These are phyloP conservation scores for Trichoplusia ni DNA, from an alignment of 1,140 invertebrate species.

Conservation along the genomic window DNA sequence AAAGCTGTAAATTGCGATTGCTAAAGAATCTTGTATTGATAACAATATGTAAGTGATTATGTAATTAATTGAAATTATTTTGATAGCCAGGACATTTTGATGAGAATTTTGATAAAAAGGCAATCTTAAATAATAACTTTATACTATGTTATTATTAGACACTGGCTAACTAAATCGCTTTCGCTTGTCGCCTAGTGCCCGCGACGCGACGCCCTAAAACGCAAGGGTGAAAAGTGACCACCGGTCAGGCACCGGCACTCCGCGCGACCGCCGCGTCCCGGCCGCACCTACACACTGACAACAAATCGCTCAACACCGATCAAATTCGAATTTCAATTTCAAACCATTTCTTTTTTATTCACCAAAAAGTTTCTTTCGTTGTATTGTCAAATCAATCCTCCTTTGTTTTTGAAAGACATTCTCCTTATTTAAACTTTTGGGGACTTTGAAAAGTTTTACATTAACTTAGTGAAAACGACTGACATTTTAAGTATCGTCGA, in stretches of 20 bases:
- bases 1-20: no score
- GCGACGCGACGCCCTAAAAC: slow-evolving; percentile 14
- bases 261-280: slow-evolving; percentile 7
- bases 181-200: not conserved
- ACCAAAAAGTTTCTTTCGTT: not conserved
- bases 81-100: no score
- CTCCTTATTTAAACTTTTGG: not conserved
- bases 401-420: not conserved
- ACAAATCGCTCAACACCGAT: not conserved
- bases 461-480: no score
- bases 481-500: no score
- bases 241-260: slow-evolving; percentile 29
- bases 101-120: no score
- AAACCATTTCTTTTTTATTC: not conserved
- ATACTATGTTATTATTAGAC: no score
- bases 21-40: no score
- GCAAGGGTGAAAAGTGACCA: slow-evolving; percentile 28
- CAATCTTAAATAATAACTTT: no score
- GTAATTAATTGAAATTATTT: no score
- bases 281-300: slow-evolving; percentile 6
- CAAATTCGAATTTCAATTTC: not conserved
- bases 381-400: not conserved
- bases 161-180: not conserved
- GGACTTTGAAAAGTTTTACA: not conserved
- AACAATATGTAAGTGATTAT: no score